These are phyloP conservation scores for Procambarus clarkii DNA, from an alignment of 1,140 invertebrate species.

Conservation along the genomic window DNA sequence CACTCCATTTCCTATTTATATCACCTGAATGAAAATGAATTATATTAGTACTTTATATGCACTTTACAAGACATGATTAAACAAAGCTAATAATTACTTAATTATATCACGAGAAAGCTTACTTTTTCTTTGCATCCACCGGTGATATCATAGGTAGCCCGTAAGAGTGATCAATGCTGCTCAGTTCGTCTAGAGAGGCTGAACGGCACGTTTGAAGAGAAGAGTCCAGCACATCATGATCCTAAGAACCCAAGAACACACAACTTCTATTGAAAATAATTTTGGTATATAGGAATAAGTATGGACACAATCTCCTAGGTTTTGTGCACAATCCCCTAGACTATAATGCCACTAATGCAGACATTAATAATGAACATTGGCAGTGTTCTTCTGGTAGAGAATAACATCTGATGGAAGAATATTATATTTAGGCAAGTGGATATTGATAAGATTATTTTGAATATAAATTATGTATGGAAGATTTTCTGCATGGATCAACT, in stretches of 20 bases:
- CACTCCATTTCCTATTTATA: no score
- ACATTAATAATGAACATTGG: no score
- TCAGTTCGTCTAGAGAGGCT: slow-evolving; percentile 50
- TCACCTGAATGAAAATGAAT: no score
- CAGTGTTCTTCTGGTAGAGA: no score
- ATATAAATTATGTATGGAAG: no score
- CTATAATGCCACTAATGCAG: no score
- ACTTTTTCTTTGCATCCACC: slow-evolving; percentile 50
- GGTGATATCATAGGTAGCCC: slow-evolving; percentile 48
- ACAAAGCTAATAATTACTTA: background rate
- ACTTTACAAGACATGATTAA: background rate
- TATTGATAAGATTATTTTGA: no score
- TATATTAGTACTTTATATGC: background rate
- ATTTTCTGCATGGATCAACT: no score
- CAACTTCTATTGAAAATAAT: background rate
- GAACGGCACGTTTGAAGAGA: slow-evolving; percentile 37
- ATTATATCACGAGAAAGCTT: background rate
- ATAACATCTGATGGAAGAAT: no score
- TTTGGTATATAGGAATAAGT: background rate
- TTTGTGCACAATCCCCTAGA: no score
- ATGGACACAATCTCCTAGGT: no score
- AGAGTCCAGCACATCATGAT: background rate
- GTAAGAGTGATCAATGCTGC: slow-evolving; percentile 27
- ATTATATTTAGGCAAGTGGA: no score
- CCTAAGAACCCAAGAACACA: slow-evolving; percentile 20